Base-by-base conservation (phyloP, 2,888 invertebrate species). In the Crepidodera aurea region DNA sequence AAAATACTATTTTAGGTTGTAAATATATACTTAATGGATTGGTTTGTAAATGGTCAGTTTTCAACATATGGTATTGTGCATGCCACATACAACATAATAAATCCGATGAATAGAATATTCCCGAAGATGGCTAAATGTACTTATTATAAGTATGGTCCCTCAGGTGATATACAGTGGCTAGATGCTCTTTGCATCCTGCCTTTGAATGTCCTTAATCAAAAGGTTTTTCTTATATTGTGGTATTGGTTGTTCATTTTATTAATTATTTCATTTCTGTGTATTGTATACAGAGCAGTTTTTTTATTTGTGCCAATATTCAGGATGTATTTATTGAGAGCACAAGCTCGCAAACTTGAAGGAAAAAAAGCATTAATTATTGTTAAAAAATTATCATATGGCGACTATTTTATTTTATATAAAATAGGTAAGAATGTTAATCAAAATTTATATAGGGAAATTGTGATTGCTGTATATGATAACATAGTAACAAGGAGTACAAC, bases 371-470 rank as follows among this genome's bases (percentile, higher is more conserved):
- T 80, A 51, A 56, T 68, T 18, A 83, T 89, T 62, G 83, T 86
- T 0, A 82, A 81, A 61, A 79, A 79, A 55, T 82, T 87, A 39
- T 83, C 84, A 55, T 88, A 87, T 63, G 90, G 90, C 0, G 92
- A 93, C 78, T 93, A 92, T 89, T 93, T 92, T 78, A 77, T 93
- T 29, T 79, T 93, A 7, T 87, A 90, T 77, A 87, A 90, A 75
- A 82, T 93, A 46, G 88, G 90, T 60, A 89, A 89, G 74, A 93
- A 93, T 78, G 85, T 92, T 70, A 90, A 90, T 77, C 88, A 89
- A 0, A 80, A 87, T 13, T 81, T 89, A 51, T 90, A 87, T 77
- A 84, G 85, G 66, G 89, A 90, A 69, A 78, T 91, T 44, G 79
- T 90, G 1, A 32, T 51, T 8, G 71, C 65, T 5, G 61, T 75